A percentile compares a stretch with the other conserved stretches of the same genome.
phyloP scores from a whole-genome alignment of 1,140 invertebrate genomes.

The Brachystomella parvula region DNA sequence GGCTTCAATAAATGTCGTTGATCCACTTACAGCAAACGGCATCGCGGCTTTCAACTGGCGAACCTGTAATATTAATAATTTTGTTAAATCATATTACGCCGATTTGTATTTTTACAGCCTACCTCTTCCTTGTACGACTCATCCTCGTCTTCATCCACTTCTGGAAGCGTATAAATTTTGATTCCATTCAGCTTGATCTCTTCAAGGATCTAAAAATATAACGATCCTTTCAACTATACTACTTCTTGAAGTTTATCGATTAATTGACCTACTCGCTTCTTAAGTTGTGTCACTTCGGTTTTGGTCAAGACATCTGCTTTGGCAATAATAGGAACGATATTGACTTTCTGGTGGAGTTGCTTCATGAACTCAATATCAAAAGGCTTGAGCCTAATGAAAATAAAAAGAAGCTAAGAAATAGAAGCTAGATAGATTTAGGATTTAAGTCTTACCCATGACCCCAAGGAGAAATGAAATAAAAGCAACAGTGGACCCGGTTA shows the following conservation, averaged over 20 bases:
- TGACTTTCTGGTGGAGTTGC: conserved; percentile 94
- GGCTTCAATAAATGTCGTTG: conserved; percentile 83
- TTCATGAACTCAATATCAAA: conserved; percentile 99
- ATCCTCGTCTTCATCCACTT: conserved; percentile 90
- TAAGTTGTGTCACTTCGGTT: conserved; percentile 81
- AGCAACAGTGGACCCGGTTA: conserved; percentile 93
- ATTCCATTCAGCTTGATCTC: conserved; percentile 75
- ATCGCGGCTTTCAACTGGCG: conserved; percentile 83
- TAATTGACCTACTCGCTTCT: conserved; percentile 64
- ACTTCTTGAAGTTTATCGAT: neutral
- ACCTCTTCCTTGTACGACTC: conserved; percentile 88
- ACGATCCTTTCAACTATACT: conserved; percentile 15
- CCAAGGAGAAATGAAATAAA: conserved; percentile 97
- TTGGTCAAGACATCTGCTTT: conserved; percentile 92
- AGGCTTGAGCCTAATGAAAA: conserved; percentile 62
- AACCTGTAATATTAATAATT: conserved; percentile 48
- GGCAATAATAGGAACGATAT: conserved; percentile 96
- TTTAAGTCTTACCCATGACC: conserved; percentile 66
- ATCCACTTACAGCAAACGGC: conserved; percentile 98
- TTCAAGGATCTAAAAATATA: conserved; percentile 59
- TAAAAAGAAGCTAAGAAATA: neutral
- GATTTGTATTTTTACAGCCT: conserved; percentile 18
- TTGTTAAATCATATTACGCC: neutral
- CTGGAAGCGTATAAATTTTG: conserved; percentile 92
- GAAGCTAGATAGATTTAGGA: neutral